Percentiles rank a stretch among this genome's conserved stretches.
phyloP scores from a whole-genome alignment of 2,113 vertebrate genomes.

The Brevimyrus niger region DNA sequence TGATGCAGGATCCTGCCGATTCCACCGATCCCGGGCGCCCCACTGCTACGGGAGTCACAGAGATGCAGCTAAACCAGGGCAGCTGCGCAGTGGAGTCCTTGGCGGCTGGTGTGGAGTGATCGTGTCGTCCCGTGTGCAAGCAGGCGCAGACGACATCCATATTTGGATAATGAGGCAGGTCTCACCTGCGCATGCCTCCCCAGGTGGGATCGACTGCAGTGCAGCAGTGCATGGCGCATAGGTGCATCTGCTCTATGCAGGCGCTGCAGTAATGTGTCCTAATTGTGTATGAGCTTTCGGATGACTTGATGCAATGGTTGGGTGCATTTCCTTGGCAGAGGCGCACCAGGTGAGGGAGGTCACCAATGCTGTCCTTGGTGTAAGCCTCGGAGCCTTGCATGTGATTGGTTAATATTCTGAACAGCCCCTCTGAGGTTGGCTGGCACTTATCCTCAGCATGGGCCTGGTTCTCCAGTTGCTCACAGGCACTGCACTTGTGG shows the following conservation, averaged over 20 bases:
- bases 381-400: slow-evolving; percentile 54
- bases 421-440: slow-evolving; percentile 55
- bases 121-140: neutral
- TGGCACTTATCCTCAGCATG: slow-evolving; percentile 59
- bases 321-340: slow-evolving; percentile 52
- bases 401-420: slow-evolving; percentile 48
- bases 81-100: neutral
- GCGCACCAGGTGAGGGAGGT: slow-evolving; percentile 42
- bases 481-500: slow-evolving; percentile 34
- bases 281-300: slow-evolving; percentile 83
- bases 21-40: neutral
- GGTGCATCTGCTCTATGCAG: slow-evolving; percentile 81
- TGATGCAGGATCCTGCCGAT: neutral
- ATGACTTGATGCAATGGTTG: slow-evolving; percentile 83
- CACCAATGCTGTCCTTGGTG: slow-evolving; percentile 51
- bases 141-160: neutral
- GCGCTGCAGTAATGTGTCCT: slow-evolving; percentile 87
- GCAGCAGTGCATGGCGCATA: slow-evolving; percentile 82
- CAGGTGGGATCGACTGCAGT: slow-evolving; percentile 81
- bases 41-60: neutral
- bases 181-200: slow-evolving; percentile 94
- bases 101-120: neutral
- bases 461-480: slow-evolving; percentile 50
- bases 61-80: neutral
- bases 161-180: neutral